Percentiles rank a stretch among this genome's conserved stretches.
Conservation (phyloP, 2,113 vertebrate genomes). For the Illadopsis cleaveri region DNA sequence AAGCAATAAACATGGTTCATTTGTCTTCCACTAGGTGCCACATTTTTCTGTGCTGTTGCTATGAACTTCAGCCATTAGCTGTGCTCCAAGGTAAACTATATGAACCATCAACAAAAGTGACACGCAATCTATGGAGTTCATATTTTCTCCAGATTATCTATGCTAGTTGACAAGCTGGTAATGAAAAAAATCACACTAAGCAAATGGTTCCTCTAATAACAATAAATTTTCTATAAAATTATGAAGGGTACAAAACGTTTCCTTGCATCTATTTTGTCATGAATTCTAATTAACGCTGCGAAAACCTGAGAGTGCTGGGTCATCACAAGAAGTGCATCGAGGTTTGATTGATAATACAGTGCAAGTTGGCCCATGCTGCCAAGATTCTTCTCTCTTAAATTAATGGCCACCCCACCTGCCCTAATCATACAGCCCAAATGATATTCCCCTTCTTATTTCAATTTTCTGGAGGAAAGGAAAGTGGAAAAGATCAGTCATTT, state of each 20-base stretch:
- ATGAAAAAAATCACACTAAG: slow-evolving; percentile 99
- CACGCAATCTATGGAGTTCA: slow-evolving; percentile 94
- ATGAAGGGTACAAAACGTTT: slow-evolving; percentile 95
- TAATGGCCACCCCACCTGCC: slow-evolving; percentile 91
- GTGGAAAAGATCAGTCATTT: slow-evolving; percentile 97
- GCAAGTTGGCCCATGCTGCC: slow-evolving; percentile 82
- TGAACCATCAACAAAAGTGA: slow-evolving; percentile 98
- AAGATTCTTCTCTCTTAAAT: slow-evolving; percentile 85
- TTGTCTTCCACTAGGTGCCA: slow-evolving; percentile 81
- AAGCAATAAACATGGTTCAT: slow-evolving; percentile 85
- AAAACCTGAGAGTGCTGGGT: slow-evolving; percentile 94
- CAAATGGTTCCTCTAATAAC: slow-evolving; percentile 99
- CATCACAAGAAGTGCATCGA: slow-evolving; percentile 90
- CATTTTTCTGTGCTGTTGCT: slow-evolving; percentile 85
- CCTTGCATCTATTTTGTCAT: slow-evolving; percentile 99
- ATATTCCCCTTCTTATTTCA: slow-evolving; percentile 96
- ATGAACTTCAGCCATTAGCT: slow-evolving; percentile 93
- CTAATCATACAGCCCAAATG: slow-evolving; percentile 91
- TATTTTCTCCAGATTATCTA: slow-evolving; percentile 92
- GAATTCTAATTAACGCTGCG: slow-evolving; percentile 95
- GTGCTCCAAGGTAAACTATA: slow-evolving; percentile 97
- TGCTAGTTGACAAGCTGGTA: slow-evolving; percentile 96
- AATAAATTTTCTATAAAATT: slow-evolving; percentile 99
- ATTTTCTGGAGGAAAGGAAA: slow-evolving; percentile 90
- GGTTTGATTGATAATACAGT: slow-evolving; percentile 91